Base-by-base conservation (phyloP, 1,140 invertebrate genomes). In the Cydia pomonella region DNA sequence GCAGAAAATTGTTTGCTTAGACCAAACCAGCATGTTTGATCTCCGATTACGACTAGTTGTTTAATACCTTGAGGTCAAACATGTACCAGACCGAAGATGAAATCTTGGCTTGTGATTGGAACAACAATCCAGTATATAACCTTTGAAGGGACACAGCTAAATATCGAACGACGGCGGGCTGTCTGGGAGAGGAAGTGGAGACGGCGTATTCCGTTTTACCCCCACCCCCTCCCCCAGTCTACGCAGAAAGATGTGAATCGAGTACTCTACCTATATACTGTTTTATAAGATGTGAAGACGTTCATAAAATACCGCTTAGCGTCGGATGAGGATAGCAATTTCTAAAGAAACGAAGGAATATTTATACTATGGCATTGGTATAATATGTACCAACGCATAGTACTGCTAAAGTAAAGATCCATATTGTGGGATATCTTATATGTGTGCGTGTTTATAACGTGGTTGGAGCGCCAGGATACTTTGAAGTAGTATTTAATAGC, bases 241-340 rank as follows among this genome's bases (percentile, higher is more conserved):
- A 59, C 53, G 53, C 53, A 21, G 53, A 23, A 59, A 59, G 53
- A 59, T 59, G 53, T 59, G 53, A 59, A 59, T 59, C 53, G 53
- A 23, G 53, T 23, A 10, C 16, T 53, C 7, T 59, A 59, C 53
- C 53, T 59, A 59, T n/a, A 21, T 59, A 59, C 53, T 18, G 21
- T 12, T 59, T 23, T 59, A 12, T 12, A 23, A 59, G 21, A 59
- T 53, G 16, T 53, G 50, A 5, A 53, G 50, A 53, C 50, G 50
- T 18, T 59, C 53, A 59, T 59, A 59, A 59, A 59, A n/a, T n/a
- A 59, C 53, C 18, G 18, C 53, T 59, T 59, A 59, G 53, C 16
- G 47, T 21, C 53, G 16, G 21, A 10, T 7, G 53, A 59, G 21
- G 53, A 59, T 10, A 10, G 18, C 18, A 23, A 59, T 59, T 59